These are phyloP conservation scores for Emys orbicularis DNA, from an alignment of 2,797 vertebrate species.

Conservation along the genomic window DNA sequence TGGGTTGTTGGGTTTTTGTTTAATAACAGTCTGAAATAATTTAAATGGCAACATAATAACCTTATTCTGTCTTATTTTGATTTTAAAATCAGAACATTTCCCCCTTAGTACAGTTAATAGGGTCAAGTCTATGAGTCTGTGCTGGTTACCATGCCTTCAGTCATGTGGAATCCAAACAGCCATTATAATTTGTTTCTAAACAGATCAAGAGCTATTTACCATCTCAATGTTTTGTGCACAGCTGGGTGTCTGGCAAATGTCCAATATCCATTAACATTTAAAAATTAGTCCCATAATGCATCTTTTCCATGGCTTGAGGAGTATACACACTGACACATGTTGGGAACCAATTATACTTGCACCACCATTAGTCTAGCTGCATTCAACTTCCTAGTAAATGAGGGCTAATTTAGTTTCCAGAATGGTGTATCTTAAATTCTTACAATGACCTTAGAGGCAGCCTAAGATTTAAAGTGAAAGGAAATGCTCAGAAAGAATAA, in stretches of 20 bases:
- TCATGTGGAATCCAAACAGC: constrained; percentile 83
- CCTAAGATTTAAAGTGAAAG: constrained; percentile 72
- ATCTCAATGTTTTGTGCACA: constrained; percentile 86
- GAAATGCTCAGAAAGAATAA: constrained; percentile 63
- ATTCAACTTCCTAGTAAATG: constrained; percentile 82
- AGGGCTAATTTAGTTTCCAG: constrained; percentile 84
- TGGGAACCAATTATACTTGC: constrained; percentile 85
- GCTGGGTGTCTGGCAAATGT: constrained; percentile 86
- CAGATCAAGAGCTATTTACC: constrained; percentile 89
- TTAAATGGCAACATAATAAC: constrained; percentile 68
- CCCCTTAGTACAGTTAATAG: constrained; percentile 79
- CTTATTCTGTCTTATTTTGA: constrained; percentile 73
- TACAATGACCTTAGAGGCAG: constrained; percentile 79
- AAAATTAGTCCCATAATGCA: constrained; percentile 89
- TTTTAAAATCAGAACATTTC: constrained; percentile 66
- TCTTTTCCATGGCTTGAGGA: constrained; percentile 84
- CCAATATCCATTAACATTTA: constrained; percentile 89
- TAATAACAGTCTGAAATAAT: constrained; percentile 77
- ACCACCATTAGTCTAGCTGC: constrained; percentile 82
- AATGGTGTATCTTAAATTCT: constrained; percentile 80
- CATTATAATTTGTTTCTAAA: constrained; percentile 88
- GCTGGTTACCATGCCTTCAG: constrained; percentile 81
- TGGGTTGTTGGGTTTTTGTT: constrained; percentile 51
- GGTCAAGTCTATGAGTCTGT: constrained; percentile 76
- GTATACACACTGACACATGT: constrained; percentile 82